These are phyloP conservation scores for Erythrolamprus reginae DNA, from an alignment of 2,113 vertebrate species.

Conservation along the genomic window DNA sequence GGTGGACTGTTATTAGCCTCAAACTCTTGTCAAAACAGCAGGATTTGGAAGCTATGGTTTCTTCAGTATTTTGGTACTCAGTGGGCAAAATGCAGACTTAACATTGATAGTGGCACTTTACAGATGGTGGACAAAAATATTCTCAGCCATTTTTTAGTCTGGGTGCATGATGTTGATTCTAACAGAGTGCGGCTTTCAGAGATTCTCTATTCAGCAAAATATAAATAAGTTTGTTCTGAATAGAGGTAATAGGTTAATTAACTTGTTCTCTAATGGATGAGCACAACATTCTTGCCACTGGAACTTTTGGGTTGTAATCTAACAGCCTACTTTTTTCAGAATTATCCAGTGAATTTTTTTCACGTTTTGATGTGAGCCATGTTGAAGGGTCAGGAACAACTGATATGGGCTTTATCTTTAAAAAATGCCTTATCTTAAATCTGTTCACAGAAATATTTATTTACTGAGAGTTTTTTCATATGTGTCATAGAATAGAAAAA, in stretches of 20 bases:
- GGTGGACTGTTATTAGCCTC: conserved; percentile 63
- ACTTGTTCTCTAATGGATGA: conserved; percentile 57
- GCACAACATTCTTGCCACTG: conserved; percentile 67
- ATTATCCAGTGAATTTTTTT: conserved; percentile 65
- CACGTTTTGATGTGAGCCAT: conserved; percentile 64
- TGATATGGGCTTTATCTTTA: conserved; percentile 66
- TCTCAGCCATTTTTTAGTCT: conserved; percentile 76
- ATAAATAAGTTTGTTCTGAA: conserved; percentile 62
- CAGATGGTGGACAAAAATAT: conserved; percentile 71
- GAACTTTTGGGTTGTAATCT: conserved; percentile 63
- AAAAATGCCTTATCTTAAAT: conserved; percentile 75
- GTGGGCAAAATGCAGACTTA: conserved; percentile 51
- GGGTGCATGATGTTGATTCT: conserved; percentile 67
- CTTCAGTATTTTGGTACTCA: conserved; percentile 29
- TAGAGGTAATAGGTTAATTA: conserved; percentile 53
- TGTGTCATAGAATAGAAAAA: conserved; percentile 69
- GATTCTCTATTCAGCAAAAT: conserved; percentile 58
- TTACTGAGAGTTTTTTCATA: conserved; percentile 71
- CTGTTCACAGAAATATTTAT: conserved; percentile 75
- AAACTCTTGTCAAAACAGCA: conserved; percentile 45
- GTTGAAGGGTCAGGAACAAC: conserved; percentile 62
- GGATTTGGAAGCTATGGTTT: conserved; percentile 37
- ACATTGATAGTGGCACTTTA: conserved; percentile 77
- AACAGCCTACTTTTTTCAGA: conserved; percentile 41
- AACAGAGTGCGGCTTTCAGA: conserved; percentile 73